These are phyloP conservation scores for Nannoperca obscura DNA, from an alignment of 2,797 vertebrate species.

Conservation along the genomic window DNA sequence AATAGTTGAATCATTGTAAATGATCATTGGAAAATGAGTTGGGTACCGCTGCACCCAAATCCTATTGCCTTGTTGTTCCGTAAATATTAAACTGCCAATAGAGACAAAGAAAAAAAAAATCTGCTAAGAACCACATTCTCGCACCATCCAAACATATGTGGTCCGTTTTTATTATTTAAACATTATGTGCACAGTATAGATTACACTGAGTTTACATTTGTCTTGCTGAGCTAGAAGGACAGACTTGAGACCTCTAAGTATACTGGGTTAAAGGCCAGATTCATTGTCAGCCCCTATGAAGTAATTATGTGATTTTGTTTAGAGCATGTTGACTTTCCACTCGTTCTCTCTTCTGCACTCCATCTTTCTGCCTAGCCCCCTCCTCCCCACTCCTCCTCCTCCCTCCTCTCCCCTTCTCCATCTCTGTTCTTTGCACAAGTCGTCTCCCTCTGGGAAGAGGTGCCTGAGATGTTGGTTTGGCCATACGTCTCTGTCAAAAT, in stretches of 20 bases:
- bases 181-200: constrained; percentile 51
- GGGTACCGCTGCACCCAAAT: background rate
- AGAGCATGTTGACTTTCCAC: constrained; percentile 84
- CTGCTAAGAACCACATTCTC: constrained; percentile 7
- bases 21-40: constrained; percentile 1
- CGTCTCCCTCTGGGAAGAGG: constrained; percentile 89
- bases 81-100: constrained; percentile 14
- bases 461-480: constrained; percentile 89
- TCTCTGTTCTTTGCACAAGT: constrained; percentile 79
- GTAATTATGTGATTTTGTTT: constrained; percentile 89
- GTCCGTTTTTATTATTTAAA: constrained; percentile 48
- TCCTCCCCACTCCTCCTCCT: constrained; percentile 42
- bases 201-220: constrained; percentile 64
- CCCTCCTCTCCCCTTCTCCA: constrained; percentile 50
- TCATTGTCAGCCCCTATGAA: constrained; percentile 83
- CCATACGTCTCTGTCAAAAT: constrained; percentile 99
- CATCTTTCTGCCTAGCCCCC: constrained; percentile 74
- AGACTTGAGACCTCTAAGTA: constrained; percentile 66
- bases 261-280: constrained; percentile 83
- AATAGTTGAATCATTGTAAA: constrained; percentile 1
- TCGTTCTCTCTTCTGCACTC: constrained; percentile 79
- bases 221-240: constrained; percentile 74
- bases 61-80: background rate
- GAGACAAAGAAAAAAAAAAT: background rate
- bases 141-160: constrained; percentile 28